phyloP scores from a whole-genome alignment of 2,888 invertebrate species.

The Pecten maximus region DNA sequence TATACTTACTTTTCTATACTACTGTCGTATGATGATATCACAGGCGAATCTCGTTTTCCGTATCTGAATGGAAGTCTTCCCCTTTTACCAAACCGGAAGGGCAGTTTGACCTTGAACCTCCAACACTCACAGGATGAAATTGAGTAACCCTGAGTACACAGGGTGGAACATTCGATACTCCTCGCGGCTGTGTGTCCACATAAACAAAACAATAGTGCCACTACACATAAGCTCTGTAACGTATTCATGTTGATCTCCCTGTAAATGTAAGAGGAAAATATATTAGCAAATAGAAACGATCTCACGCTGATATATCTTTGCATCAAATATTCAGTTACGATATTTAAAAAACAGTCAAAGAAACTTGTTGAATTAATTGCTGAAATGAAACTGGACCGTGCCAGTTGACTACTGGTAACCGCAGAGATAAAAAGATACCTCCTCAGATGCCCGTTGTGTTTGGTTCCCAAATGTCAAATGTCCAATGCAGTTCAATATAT shows the following conservation, averaged over 20 bases:
- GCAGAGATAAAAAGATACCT: too few species aligned
- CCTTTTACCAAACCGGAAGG: conserved; percentile 17
- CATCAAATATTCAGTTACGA: too few species aligned
- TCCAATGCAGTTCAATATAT: too few species aligned
- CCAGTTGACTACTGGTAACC: too few species aligned
- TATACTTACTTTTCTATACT: conserved; percentile 12
- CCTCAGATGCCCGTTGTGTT: too few species aligned
- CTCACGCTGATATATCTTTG: too few species aligned
- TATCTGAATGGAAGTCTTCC: conserved; percentile 29
- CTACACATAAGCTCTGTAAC: background rate
- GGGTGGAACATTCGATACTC: conserved; percentile 25
- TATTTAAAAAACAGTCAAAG: too few species aligned
- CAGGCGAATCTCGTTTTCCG: conserved; percentile 15
- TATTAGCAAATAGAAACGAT: background rate
- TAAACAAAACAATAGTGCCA: conserved; percentile 16
- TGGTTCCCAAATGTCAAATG: too few species aligned
- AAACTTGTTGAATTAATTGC: too few species aligned
- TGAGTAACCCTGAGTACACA: background rate
- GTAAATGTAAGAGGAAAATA: background rate
- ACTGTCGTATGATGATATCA: conserved; percentile 33
- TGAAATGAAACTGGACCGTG: too few species aligned
- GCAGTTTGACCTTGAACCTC: conserved; percentile 5
- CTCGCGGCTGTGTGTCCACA: background rate
- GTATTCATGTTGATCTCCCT: background rate
- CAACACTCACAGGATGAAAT: background rate